Conservation (phyloP, 2,797 vertebrate genomes). For the Muscicapa striata region DNA sequence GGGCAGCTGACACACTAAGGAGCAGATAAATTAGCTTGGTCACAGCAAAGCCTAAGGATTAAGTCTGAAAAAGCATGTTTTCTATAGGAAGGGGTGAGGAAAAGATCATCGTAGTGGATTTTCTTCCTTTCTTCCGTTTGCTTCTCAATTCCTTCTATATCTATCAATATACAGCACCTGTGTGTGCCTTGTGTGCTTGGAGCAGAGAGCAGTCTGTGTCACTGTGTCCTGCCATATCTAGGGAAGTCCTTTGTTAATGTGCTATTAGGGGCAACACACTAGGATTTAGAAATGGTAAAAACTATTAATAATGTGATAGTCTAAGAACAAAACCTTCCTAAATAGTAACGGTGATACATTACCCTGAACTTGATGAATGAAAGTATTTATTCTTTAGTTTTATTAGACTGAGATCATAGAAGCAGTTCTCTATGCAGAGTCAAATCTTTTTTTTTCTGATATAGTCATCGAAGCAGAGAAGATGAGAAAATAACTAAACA, state of each 20-base stretch:
- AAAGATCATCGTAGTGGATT: fast-evolving
- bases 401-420: background rate
- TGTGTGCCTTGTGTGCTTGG: background rate
- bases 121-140: background rate
- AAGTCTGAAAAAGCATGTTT: background rate
- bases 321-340: background rate
- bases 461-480: slow-evolving; percentile 91
- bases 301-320: background rate
- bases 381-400: background rate
- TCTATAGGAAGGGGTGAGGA: background rate
- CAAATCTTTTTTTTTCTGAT: slow-evolving; percentile 35
- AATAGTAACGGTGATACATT: background rate
- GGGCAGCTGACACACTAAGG: background rate
- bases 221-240: fast-evolving
- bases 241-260: background rate
- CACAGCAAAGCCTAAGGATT: background rate
- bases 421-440: slow-evolving; percentile 5
- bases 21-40: background rate
- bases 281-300: background rate
- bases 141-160: background rate
- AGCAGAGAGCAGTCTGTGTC: background rate
- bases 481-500: slow-evolving; percentile 90
- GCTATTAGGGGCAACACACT: background rate
- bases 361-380: background rate
- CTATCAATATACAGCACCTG: fast-evolving